Conservation (phyloP, 2,888 invertebrate species). For the Thyatira batis region DNA sequence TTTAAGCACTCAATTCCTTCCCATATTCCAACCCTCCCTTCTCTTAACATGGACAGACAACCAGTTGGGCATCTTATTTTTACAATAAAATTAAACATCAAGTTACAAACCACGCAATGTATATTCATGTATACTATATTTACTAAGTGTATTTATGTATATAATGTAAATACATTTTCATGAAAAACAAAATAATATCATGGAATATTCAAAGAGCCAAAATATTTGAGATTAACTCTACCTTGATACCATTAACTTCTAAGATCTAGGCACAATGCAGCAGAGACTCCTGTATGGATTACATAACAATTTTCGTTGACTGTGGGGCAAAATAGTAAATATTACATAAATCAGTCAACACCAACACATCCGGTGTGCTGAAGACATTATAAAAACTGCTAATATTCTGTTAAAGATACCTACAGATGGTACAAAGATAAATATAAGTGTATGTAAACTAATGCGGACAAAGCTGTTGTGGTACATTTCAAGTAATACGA, state of each 20-base stretch:
- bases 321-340: conserved; percentile 71
- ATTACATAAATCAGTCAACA: conserved; percentile 58
- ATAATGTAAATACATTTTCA: conserved; percentile 82
- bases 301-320: conserved; percentile 81
- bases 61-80: conserved; percentile 78
- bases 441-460: conserved; percentile 34
- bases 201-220: conserved; percentile 83
- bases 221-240: conserved; percentile 82
- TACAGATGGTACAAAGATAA: conserved; percentile 26
- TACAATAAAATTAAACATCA: conserved; percentile 78
- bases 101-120: conserved; percentile 82
- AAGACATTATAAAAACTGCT: conserved; percentile 62
- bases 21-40: conserved; percentile 43
- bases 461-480: conserved; percentile 35
- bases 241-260: conserved; percentile 82
- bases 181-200: conserved; percentile 82
- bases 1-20: conserved; percentile 59
- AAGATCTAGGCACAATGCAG: conserved; percentile 84
- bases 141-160: conserved; percentile 79
- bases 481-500: conserved; percentile 26
- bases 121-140: conserved; percentile 80
- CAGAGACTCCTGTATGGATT: conserved; percentile 82
- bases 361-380: conserved; percentile 65
- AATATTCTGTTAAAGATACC: conserved; percentile 9
- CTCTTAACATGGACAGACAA: conserved; percentile 65